A percentile compares a stretch with the other conserved stretches of the same genome.
Conservation (phyloP, 2,797 vertebrate genomes). For the Esox masquinongy region DNA sequence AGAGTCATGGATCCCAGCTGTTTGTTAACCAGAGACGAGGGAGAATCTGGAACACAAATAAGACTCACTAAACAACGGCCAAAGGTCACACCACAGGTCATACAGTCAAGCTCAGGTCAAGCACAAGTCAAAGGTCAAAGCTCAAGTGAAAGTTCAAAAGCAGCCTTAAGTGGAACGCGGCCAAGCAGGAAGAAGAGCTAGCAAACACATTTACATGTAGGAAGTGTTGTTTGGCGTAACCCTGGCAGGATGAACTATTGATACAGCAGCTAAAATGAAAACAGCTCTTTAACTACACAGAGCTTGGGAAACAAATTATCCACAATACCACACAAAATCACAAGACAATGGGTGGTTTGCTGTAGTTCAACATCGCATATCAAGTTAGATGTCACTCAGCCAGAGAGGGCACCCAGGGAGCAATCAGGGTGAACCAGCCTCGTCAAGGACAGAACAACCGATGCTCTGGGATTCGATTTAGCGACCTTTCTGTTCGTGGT, state of each 20-base stretch:
- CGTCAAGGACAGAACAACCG: no score
- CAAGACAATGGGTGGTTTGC: neutral
- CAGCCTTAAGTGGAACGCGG: conserved; percentile 12
- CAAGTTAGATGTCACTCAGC: no score
- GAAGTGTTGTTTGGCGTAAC: conserved; percentile 21
- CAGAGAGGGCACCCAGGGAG: no score
- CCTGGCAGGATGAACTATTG: conserved; percentile 11
- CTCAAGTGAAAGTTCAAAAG: conserved; percentile 16
- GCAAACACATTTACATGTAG: conserved; percentile 23
- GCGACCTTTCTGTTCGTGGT: no score
- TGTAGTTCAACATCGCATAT: no score
- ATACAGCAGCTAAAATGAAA: neutral
- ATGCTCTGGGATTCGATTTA: no score
- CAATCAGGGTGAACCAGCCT: no score
- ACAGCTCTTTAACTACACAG: conserved; percentile 25
- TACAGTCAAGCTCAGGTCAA: conserved; percentile 26
- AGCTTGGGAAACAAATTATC: conserved; percentile 10
- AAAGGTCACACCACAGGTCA: conserved; percentile 40
- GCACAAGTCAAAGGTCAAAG: conserved; percentile 25
- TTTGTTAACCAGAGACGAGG: conserved; percentile 98
- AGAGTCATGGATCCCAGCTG: conserved; percentile 99
- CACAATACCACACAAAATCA: neutral
- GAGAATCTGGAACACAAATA: conserved; percentile 98
- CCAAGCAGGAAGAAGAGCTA: conserved; percentile 36
- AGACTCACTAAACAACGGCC: conserved; percentile 82